Conservation (phyloP, 2,113 vertebrate genomes). For the Oncorhynchus mykiss region DNA sequence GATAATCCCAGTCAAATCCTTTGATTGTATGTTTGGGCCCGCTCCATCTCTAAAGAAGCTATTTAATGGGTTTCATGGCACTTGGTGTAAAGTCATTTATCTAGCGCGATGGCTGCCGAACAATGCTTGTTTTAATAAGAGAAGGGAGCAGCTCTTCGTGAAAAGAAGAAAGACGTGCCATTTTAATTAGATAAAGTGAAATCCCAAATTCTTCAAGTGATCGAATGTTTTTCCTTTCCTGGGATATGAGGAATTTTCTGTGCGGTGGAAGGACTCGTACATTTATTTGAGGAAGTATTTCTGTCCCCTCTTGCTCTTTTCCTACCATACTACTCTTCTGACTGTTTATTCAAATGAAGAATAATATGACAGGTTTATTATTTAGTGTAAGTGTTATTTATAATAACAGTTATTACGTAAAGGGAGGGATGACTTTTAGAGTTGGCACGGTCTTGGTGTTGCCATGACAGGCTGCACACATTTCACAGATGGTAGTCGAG, state of each 20-base stretch:
- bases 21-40: slow-evolving; percentile 97
- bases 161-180: slow-evolving; percentile 83
- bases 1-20: slow-evolving; percentile 97
- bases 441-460: slow-evolving; percentile 18
- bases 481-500: slow-evolving; percentile 32
- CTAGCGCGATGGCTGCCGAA: slow-evolving; percentile 82
- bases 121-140: slow-evolving; percentile 93
- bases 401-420: slow-evolving; percentile 33
- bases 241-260: slow-evolving; percentile 64
- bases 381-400: slow-evolving; percentile 6
- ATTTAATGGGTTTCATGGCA: slow-evolving; percentile 95
- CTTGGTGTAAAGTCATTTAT: slow-evolving; percentile 92
- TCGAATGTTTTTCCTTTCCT: slow-evolving; percentile 73
- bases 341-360: too few relatives aligned
- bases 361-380: too few relatives aligned
- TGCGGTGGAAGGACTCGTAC: not conserved
- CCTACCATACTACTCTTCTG: not conserved
- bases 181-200: slow-evolving; percentile 94
- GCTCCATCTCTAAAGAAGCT: slow-evolving; percentile 90
- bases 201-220: slow-evolving; percentile 62
- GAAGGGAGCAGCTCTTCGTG: slow-evolving; percentile 78
- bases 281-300: too few relatives aligned
- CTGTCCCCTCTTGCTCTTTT: not conserved
- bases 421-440: slow-evolving; percentile 22
- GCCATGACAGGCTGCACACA: slow-evolving; percentile 21